Evolutionary conservation across 2,113 vertebrate species (phyloP), one percentile per base, ranked within the genome.

Genomic region (Salvelinus alpinus): DNA sequence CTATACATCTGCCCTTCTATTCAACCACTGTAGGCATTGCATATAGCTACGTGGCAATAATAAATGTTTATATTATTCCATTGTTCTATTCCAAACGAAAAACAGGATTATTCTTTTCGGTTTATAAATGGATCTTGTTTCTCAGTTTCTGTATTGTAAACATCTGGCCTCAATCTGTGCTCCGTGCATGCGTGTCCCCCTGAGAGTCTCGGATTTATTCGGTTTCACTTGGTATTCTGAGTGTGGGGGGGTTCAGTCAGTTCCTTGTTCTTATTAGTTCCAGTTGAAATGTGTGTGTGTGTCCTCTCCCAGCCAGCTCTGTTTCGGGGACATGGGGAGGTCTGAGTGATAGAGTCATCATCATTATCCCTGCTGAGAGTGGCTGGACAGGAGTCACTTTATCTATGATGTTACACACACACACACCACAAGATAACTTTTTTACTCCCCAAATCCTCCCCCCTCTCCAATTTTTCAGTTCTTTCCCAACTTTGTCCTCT

Each of bases 81-180:
- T 67, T 54, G 44, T 70, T 48, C 38, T 24, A 8, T 48, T 48
- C 68, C 20, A 12, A 27, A 65, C 44, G 3, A 11, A 68, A 68
- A 54, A 54, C 16, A 34, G 1, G 66, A 18, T 31, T 68, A 16
- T 68, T 34, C 48, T 71, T 7, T 27, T 5, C 2, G 67, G 27
- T 75, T 73, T 85, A 80, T 85, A 84, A 87, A 86, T 75, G 88
- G 84, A 86, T 82, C 64, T 72, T 44, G 54, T 44, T 44, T 57
- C 77, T 73, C 83, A 85, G 22, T 31, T 88, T 72, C 59, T 80
- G 77, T 82, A 78, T 88, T 80, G 82, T 79, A 84, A 87, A 91
- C 91, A 92, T 92, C 89, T 92, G 91, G 85, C 88, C 88, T 91
- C 84, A 92, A 93, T 93, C 91, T 90, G 88, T 77, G 74, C 81